Conservation (phyloP, 2,888 invertebrate species). For the Sycophila texana region DNA sequence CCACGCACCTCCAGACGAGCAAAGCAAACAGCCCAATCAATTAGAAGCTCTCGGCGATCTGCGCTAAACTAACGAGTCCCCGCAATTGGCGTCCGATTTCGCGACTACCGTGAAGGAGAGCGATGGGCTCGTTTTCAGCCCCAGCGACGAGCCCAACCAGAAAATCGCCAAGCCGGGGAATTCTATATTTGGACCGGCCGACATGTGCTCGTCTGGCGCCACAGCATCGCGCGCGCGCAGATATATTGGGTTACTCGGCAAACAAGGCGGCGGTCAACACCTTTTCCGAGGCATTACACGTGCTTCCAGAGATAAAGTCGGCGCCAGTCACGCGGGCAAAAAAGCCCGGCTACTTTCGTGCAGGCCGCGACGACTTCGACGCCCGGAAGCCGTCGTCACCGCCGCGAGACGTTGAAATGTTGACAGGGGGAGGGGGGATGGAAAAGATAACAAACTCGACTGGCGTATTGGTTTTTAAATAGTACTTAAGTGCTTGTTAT, state of each 20-base stretch:
- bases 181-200: conserved; percentile 64
- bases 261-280: conserved; percentile 73
- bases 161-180: conserved; percentile 38
- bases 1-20: too few species aligned
- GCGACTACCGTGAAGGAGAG: neutral
- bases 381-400: conserved; percentile 53
- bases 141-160: too few species aligned
- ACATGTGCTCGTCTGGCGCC: conserved; percentile 72
- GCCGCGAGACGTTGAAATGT: conserved; percentile 37
- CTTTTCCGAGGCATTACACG: conserved; percentile 70
- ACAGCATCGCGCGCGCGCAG: conserved; percentile 62
- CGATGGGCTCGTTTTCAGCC: neutral
- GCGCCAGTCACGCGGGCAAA: conserved; percentile 1
- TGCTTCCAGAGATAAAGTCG: conserved; percentile 48
- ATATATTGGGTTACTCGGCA: conserved; percentile 74
- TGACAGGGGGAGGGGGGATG: neutral
- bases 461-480: conserved; percentile 43
- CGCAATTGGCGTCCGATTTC: conserved; percentile 18
- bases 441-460: conserved; percentile 52
- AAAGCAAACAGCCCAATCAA: too few species aligned
- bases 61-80: conserved; percentile 15
- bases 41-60: neutral
- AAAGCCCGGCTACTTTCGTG: neutral
- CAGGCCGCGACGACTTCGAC: conserved; percentile 22
- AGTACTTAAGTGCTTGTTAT: conserved; percentile 53